These are phyloP conservation scores for Steatocranus sp. DNA, from an alignment of 2,797 vertebrate species.

Conservation along the genomic window DNA sequence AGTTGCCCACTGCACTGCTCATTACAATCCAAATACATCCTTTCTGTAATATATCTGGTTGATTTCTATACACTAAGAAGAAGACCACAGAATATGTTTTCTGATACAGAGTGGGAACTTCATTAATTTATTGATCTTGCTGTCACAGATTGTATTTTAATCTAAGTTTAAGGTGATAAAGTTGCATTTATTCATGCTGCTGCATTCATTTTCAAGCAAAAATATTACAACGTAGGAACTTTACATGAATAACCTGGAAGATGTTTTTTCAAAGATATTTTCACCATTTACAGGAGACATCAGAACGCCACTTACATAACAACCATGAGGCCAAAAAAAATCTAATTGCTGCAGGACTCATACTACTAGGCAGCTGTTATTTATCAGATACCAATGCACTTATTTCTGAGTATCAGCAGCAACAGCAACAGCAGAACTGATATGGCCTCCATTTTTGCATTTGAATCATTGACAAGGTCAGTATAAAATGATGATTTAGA, in stretches of 20 bases:
- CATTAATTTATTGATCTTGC: conserved; percentile 10
- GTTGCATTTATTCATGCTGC: not conserved
- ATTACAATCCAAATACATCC: conserved; percentile 1
- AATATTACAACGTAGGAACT: conserved; percentile 23
- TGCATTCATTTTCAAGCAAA: not conserved
- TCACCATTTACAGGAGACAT: not conserved
- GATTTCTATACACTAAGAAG: conserved; percentile 31
- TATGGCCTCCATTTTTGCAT: not conserved
- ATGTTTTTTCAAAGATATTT: not conserved
- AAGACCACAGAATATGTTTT: not conserved
- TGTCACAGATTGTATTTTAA: not conserved
- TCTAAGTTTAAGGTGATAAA: not conserved
- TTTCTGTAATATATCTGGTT: not conserved
- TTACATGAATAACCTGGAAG: not conserved
- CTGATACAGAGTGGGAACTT: not conserved
- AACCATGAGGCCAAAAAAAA: not conserved
- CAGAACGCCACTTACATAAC: not conserved
- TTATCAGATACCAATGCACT: not conserved
- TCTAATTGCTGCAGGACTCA: not conserved
- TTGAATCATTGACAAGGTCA: not conserved
- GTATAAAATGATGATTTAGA: not conserved
- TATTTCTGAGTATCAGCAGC: not conserved
- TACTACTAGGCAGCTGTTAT: not conserved
- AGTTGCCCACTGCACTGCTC: not conserved
- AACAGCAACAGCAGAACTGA: not conserved